Evolutionary conservation across 1,140 invertebrate genomes (phyloP).

Genomic region (Ceratitis capitata): DNA sequence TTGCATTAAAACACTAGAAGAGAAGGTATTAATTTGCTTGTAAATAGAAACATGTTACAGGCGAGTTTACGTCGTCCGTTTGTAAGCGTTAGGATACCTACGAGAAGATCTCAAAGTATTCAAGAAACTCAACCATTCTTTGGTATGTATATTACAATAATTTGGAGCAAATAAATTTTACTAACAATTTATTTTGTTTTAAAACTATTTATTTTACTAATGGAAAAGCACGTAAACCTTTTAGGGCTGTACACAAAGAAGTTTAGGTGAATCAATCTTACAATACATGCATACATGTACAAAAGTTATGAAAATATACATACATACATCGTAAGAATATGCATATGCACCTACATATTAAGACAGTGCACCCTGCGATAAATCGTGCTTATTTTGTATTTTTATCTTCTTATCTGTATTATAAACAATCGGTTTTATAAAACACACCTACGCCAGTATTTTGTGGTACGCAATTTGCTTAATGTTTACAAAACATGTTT

Average conservation of each 20-base stretch:
- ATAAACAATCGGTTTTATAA: background rate
- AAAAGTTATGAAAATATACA: too few relatives aligned
- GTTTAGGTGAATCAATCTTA: background rate
- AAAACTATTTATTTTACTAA: background rate
- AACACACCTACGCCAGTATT: too few relatives aligned
- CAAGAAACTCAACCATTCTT: conserved; percentile 29
- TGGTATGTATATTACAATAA: background rate
- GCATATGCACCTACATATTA: background rate
- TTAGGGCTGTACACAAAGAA: background rate
- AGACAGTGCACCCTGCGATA: background rate
- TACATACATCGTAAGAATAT: background rate
- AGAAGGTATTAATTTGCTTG: background rate
- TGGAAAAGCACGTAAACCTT: background rate
- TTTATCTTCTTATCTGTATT: background rate
- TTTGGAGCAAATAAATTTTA: background rate
- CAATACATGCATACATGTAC: background rate
- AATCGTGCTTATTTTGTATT: background rate
- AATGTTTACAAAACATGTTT: too few relatives aligned
- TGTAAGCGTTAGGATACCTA: conserved; percentile 28
- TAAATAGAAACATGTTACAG: conserved; percentile 19
- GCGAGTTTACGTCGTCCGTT: conserved; percentile 3
- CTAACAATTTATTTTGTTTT: background rate
- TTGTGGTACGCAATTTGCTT: too few relatives aligned
- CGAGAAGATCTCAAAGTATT: conserved; percentile 32
- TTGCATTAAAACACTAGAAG: background rate